A percentile compares a stretch with the other conserved stretches of the same genome.
Conservation (phyloP, 2,113 vertebrate species). For the Dipodomys stephensi region DNA sequence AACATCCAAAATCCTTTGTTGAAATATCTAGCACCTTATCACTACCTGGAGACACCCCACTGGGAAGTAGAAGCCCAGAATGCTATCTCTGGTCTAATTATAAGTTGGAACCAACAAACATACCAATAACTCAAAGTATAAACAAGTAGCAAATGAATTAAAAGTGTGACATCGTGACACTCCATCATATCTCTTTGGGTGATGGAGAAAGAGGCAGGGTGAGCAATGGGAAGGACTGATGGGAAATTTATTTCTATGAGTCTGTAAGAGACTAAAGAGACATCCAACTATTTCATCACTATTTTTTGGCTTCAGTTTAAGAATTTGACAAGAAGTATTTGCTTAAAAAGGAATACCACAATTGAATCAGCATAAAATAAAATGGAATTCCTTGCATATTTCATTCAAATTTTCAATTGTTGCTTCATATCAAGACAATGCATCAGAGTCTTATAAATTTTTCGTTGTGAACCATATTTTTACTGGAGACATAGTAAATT, state of each 20-base stretch:
- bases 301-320: constrained; percentile 7
- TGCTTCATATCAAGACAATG: constrained; percentile 44
- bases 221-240: constrained; percentile 9
- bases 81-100: background rate
- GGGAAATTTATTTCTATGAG: constrained; percentile 16
- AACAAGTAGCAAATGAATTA: background rate
- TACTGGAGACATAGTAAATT: constrained; percentile 37
- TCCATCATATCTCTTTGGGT: background rate
- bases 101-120: background rate
- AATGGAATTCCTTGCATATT: constrained; percentile 51
- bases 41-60: background rate
- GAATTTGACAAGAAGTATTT: background rate
- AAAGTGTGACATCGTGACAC: background rate
- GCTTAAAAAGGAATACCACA: constrained; percentile 37
- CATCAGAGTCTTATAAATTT: constrained; percentile 49
- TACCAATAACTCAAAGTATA: background rate
- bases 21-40: background rate
- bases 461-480: constrained; percentile 48
- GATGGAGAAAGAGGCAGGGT: background rate
- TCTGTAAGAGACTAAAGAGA: background rate
- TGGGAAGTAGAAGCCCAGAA: background rate
- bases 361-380: constrained; percentile 21
- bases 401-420: constrained; percentile 52
- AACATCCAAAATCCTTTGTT: background rate
- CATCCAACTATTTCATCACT: background rate